Evolutionary conservation across 2,113 vertebrate species (phyloP).

Genomic region (Centrocercus urophasianus): DNA sequence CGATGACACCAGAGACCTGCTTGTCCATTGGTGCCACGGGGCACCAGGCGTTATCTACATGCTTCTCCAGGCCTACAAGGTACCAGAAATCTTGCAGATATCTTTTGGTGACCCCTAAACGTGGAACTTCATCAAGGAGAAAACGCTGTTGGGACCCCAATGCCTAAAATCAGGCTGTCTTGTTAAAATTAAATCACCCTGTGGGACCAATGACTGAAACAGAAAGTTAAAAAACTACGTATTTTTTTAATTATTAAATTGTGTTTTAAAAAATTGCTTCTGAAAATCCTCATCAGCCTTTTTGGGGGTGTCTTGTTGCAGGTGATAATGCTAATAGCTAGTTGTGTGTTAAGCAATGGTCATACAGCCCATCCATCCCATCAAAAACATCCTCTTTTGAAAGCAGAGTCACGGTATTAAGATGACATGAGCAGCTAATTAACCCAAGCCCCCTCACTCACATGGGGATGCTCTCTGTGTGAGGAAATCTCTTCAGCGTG

Average conservation of each 20-base stretch:
- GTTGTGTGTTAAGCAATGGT: neutral
- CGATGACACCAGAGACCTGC: conserved; percentile 88
- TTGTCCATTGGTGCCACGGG: conserved; percentile 97
- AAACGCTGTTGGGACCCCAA: neutral
- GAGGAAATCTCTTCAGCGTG: neutral
- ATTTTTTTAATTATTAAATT: neutral
- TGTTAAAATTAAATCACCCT: neutral
- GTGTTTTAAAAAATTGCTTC: neutral
- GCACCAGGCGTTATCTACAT: conserved; percentile 94
- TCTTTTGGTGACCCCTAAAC: neutral
- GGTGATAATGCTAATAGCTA: neutral
- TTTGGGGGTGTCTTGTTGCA: neutral
- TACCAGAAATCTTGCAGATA: conserved; percentile 43
- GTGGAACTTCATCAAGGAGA: neutral
- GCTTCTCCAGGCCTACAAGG: conserved; percentile 94
- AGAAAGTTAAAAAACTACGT: neutral
- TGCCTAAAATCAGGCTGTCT: neutral
- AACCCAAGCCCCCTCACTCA: neutral
- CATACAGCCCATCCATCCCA: neutral
- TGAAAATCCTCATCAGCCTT: neutral
- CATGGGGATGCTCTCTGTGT: neutral
- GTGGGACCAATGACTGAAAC: neutral
- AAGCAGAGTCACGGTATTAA: neutral
- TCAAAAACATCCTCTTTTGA: neutral
- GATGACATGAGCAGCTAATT: neutral